These are phyloP conservation scores for Phrynosoma blainvillii DNA, from an alignment of 2,113 vertebrate genomes.

Conservation along the genomic window DNA sequence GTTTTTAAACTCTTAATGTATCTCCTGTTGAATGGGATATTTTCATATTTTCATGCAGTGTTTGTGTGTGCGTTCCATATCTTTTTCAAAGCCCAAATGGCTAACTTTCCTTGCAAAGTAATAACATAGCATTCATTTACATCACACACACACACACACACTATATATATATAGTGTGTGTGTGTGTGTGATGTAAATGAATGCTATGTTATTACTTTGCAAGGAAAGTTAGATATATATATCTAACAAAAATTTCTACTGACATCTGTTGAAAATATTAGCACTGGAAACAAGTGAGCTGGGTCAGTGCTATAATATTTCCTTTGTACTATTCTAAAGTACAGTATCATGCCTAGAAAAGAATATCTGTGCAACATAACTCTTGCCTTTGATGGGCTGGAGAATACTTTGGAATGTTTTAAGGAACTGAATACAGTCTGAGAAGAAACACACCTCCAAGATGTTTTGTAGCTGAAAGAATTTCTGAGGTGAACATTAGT, in stretches of 20 bases:
- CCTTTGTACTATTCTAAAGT: constrained; percentile 12
- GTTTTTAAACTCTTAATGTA: constrained; percentile 42
- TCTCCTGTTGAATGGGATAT: neutral
- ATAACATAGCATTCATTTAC: constrained; percentile 35
- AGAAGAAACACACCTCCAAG: constrained; percentile 9
- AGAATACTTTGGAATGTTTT: constrained; percentile 11
- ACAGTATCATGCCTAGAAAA: constrained; percentile 18
- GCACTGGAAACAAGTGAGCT: constrained; percentile 24
- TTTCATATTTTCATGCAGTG: constrained; percentile 35
- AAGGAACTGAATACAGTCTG: constrained; percentile 3
- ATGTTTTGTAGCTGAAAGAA: neutral
- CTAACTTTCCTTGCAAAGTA: constrained; percentile 31
- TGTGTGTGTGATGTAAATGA: too few species aligned
- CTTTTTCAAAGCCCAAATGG: constrained; percentile 23
- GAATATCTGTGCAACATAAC: constrained; percentile 5
- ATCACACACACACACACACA: neutral
- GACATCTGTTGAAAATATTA: constrained; percentile 58
- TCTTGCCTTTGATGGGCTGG: constrained; percentile 6
- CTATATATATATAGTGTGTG: too few species aligned
- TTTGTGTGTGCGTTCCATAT: neutral
- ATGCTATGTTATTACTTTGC: too few species aligned
- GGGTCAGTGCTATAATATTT: constrained; percentile 31
- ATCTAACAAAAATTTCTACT: constrained; percentile 34
- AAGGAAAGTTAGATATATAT: too few species aligned
- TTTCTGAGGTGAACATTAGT: neutral